A percentile compares a stretch with the other conserved stretches of the same genome.
These are phyloP conservation scores for Orchesella cincta DNA, from an alignment of 1,140 invertebrate species.

Conservation along the genomic window DNA sequence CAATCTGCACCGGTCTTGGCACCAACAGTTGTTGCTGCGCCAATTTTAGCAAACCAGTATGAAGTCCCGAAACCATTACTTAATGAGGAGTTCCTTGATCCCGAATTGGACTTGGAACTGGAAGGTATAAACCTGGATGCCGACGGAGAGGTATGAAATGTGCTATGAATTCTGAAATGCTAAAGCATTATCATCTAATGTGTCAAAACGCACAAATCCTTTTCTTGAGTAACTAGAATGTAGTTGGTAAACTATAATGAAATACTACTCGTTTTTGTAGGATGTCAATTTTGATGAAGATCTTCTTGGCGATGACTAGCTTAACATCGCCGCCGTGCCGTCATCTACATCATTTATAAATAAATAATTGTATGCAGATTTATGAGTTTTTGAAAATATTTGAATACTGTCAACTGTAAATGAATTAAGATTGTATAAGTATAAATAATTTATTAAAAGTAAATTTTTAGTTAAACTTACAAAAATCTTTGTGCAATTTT, in stretches of 20 bases:
- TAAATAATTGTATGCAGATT: not conserved
- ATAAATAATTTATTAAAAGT: slow-evolving; percentile 2
- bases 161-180: slow-evolving; percentile 24
- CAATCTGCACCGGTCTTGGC: slow-evolving; percentile 22
- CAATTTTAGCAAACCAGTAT: slow-evolving; percentile 39
- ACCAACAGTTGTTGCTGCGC: slow-evolving; percentile 14
- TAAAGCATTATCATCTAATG: no score
- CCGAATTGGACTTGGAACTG: slow-evolving; percentile 60
- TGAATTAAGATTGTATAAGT: not conserved
- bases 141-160: slow-evolving; percentile 47
- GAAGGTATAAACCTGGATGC: slow-evolving; percentile 56
- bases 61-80: slow-evolving; percentile 18
- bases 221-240: no score
- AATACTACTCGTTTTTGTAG: slow-evolving; percentile 56
- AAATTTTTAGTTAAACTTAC: not conserved
- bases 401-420: not conserved
- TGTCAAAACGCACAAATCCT: not conserved
- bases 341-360: not conserved
- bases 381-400: not conserved
- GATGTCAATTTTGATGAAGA: slow-evolving; percentile 69
- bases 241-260: not conserved
- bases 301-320: slow-evolving; percentile 62
- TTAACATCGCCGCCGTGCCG: not conserved
- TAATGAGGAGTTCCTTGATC: slow-evolving; percentile 56
- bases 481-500: no score